Evolutionary conservation across 2,888 invertebrate genomes (phyloP), one percentile per base, ranked within the genome.

Genomic region (Acanthosoma haemorrhoidale): DNA sequence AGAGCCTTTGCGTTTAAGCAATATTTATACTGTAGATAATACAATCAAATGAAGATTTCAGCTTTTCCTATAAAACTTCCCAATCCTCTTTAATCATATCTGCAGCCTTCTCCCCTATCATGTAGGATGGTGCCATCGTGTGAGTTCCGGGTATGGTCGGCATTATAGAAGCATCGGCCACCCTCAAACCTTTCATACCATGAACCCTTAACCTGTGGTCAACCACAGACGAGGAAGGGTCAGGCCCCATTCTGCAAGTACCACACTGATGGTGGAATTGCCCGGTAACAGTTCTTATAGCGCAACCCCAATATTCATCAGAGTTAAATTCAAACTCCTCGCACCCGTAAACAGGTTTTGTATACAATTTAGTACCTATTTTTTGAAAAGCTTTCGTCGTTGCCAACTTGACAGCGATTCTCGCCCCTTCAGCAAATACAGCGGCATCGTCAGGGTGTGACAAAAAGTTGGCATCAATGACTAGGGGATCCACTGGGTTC

Each of bases 401-500:
- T 0, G 83, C 82, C 13, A 88, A 76, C 71, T 83, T 78, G 6
- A 88, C 79, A 0, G 85, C 85, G 86, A 73, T 71, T 70, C 75
- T 75, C 21, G 75, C 75, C 1, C 73, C 92, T 78, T 90, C 88
- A 11, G 90, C 84, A 80, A 93, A 83, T 11, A 87, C 86, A 18
- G 82, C 80, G n/a, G 91, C 77, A 78, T 96, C 84, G 76, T 88
- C 81, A 68, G 86, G 82, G 29, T 76, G 73, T 18, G 73, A 74
- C 78, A 93, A 89, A 80, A 93, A 96, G 80, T 95, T 94, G 0
- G 92, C 87, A 61, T 91, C 84, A 77, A 96, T 87, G 68, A 84
- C 81, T 0, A 96, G 96, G 80, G 88, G 87, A 68, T 90, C 87
- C 21, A 85, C 81, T 0, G 51, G 51, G 25, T 51, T 51, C 0